Base-by-base conservation (phyloP, 2,888 invertebrate genomes). In the Automeris io region DNA sequence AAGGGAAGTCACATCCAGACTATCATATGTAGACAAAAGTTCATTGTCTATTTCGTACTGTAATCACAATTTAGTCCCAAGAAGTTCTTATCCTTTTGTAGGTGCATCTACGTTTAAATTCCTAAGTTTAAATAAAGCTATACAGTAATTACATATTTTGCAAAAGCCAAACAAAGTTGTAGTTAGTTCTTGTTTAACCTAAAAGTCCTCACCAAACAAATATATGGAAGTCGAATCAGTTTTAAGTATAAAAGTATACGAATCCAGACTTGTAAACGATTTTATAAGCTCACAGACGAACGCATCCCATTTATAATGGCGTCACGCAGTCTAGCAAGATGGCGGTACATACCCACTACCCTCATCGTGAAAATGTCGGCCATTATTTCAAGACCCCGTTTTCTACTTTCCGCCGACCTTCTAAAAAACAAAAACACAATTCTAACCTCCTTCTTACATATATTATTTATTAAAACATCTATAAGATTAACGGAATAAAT, bases 261-360 rank as follows among this genome's bases (percentile, higher is more conserved):
- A 47, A 40, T 42, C 40, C 46, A 44, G 40, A 38, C 37, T 45
- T 67, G 54, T 62, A 60, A 65, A 57, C 60, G 61, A 54, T 47
- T 49, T 55, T 54, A 54, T 44, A 43, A 45, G 47, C 41, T 44
- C 52, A 43, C 55, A 38, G 48, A 42, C 54, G 55, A 72, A 69
- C 74, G 69, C 69, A 69, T 66, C 62, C 70, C 62, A 75, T 72
- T 71, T 58, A 70, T 68, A 75, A 79, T 79, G 83, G 86, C 86
- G 86, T 79, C 86, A 85, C 74, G 85, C 86, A 71, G 86, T 86
- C 86, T 86, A 66, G 68, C 70, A 80, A 81, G 71, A 81, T 81
- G 80, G 83, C 79, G 71, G 63, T 62, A 50, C n/a, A n/a, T n/a
- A n/a, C n/a, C n/a, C n/a, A n/a, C n/a, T n/a, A n/a, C 46, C 54